phyloP scores from a whole-genome alignment of 1,140 invertebrate genomes.

The Dinothrombium tinctorium region DNA sequence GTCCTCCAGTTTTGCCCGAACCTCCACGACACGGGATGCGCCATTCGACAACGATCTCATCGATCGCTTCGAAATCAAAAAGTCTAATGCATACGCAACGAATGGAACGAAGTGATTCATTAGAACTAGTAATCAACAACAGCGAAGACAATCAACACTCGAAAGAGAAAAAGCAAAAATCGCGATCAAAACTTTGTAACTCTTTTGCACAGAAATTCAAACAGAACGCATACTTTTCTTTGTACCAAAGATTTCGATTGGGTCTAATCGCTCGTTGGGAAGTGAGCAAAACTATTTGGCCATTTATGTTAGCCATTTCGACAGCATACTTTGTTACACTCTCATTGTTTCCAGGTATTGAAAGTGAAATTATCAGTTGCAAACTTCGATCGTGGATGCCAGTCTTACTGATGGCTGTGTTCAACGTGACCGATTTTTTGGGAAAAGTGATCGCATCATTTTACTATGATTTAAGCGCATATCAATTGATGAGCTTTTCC shows the following conservation, averaged over 20 bases:
- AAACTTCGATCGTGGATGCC: slow-evolving; percentile 65
- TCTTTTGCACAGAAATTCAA: no score
- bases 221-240: no score
- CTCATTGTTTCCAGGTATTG: slow-evolving; percentile 64
- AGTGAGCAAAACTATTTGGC: slow-evolving; percentile 33
- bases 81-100: no score
- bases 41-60: no score
- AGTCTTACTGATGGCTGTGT: slow-evolving; percentile 61
- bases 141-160: no score
- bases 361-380: slow-evolving; percentile 62
- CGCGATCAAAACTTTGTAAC: no score
- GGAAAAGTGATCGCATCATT: slow-evolving; percentile 60
- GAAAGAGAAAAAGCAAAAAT: no score
- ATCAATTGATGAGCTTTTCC: slow-evolving; percentile 42
- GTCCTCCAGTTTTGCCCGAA: slow-evolving; percentile 1
- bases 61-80: no score
- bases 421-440: slow-evolving; percentile 58
- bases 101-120: no score
- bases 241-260: no score
- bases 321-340: slow-evolving; percentile 65
- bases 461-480: slow-evolving; percentile 49
- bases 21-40: neutral
- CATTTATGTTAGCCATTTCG: slow-evolving; percentile 64
- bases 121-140: no score
- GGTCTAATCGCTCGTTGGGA: no score